Conservation (phyloP, 2,797 vertebrate genomes). For the Scolopax rusticola region DNA sequence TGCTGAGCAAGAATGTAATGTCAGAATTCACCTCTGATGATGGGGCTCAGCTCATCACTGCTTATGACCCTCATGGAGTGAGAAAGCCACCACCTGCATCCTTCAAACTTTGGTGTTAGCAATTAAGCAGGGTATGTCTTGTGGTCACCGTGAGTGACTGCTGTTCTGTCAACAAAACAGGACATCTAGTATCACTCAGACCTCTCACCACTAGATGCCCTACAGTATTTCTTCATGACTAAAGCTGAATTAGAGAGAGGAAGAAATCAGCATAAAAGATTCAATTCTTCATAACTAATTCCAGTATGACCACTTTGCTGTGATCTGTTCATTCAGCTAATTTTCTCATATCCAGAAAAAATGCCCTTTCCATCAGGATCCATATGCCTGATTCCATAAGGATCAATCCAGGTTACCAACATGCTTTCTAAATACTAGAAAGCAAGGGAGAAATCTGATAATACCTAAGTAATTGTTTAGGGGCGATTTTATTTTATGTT, state of each 20-base stretch:
- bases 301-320: neutral
- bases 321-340: neutral
- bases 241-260: neutral
- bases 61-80: fast-evolving
- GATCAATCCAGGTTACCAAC: neutral
- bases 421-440: neutral
- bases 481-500: neutral
- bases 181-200: neutral
- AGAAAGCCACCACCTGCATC: neutral
- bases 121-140: neutral
- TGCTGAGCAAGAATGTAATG: neutral
- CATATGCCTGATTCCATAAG: neutral
- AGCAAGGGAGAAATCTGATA: neutral
- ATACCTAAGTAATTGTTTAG: neutral
- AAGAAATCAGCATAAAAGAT: neutral
- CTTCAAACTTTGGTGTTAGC: neutral
- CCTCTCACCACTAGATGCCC: neutral
- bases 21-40: neutral
- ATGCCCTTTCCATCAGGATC: neutral
- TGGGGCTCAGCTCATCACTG: neutral
- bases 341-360: neutral
- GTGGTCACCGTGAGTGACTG: neutral
- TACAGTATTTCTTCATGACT: neutral
- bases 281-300: neutral
- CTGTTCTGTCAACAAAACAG: neutral